Evolutionary conservation across 2,888 invertebrate genomes (phyloP).

Genomic region (Orthosia gothica): DNA sequence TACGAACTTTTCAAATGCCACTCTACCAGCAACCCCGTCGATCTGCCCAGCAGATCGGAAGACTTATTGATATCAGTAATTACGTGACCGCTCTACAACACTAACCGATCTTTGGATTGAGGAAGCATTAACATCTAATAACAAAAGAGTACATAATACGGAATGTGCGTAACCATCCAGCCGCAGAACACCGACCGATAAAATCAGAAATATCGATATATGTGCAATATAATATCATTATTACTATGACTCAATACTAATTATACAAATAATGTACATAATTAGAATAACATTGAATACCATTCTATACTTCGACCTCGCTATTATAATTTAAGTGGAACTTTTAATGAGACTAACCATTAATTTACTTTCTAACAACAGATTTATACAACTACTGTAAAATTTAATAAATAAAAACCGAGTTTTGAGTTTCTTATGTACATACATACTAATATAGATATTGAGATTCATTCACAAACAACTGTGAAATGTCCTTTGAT

Average conservation of each 20-base stretch:
- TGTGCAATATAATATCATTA: constrained; percentile 81
- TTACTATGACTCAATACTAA: constrained; percentile 80
- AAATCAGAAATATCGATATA: constrained; percentile 67
- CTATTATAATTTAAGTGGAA: constrained; percentile 78
- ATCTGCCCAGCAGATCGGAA: constrained; percentile 41
- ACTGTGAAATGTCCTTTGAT: constrained; percentile 77
- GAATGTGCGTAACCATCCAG: constrained; percentile 83
- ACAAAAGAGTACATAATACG: constrained; percentile 75
- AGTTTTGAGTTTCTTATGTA: constrained; percentile 79
- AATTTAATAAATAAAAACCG: constrained; percentile 83
- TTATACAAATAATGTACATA: constrained; percentile 80
- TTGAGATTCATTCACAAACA: constrained; percentile 86
- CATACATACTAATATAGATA: constrained; percentile 76
- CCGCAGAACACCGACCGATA: constrained; percentile 48
- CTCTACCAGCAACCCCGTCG: constrained; percentile 29
- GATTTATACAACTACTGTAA: constrained; percentile 78
- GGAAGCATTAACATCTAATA: constrained; percentile 78
- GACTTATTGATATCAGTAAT: constrained; percentile 59
- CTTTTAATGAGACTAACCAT: constrained; percentile 80
- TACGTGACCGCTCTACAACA: constrained; percentile 68
- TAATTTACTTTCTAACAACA: constrained; percentile 73
- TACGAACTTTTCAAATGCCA: no score
- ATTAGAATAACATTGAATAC: constrained; percentile 84
- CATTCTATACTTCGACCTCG: constrained; percentile 77
- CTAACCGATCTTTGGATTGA: constrained; percentile 88